Base-by-base conservation (phyloP, 1,140 invertebrate species). In the Calosoma granatense region DNA sequence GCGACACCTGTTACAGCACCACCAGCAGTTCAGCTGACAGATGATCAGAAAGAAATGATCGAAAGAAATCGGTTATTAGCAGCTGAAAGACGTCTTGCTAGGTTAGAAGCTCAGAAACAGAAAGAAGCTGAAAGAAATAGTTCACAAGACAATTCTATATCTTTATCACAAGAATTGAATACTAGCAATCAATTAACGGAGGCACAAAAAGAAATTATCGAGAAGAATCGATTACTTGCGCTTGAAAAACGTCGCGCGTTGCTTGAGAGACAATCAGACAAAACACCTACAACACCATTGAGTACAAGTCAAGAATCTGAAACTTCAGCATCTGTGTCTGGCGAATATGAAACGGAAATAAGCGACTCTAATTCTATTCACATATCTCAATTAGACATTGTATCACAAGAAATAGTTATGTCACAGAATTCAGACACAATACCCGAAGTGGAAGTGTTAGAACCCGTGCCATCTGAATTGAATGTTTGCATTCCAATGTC, bases 61-160 rank as follows among this genome's bases (percentile, higher is more conserved):
- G 55, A 59, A 43, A 43, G 61, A 36, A 70, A 68, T 56, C 53
- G 22, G 12, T 14, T 56, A 47, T 75, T 78, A 81, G 41, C 41
- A 47, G 41, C 41, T 9, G 41, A 47, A 12, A 47, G 15, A 17
- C 41, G 41, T 17, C 9, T 12, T 12, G 41, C 41, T 4, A 6
- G 41, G 4, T 17, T 47, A 12, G 41, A 47, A 47, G 41, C 41
- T 4, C 41, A 11, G 17, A 6, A 47, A 47, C 41, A 47, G 17
- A 47, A 47, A 47, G 6, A 47, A 47, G 9, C 17, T 11, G 41
- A 47, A 17, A 30, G 14, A 30, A 30, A 30, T 30, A n/a, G n/a
- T n/a, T 30, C 26, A 6, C 26, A 30, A 30, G 26, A 30, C 26
- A 11, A 4, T 11, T 47, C 41, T 4, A 3, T 11, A 4, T 4